Percentiles rank a stretch among this genome's conserved stretches.
These are phyloP conservation scores for Arge pagana DNA, from an alignment of 2,888 invertebrate species.

Conservation along the genomic window DNA sequence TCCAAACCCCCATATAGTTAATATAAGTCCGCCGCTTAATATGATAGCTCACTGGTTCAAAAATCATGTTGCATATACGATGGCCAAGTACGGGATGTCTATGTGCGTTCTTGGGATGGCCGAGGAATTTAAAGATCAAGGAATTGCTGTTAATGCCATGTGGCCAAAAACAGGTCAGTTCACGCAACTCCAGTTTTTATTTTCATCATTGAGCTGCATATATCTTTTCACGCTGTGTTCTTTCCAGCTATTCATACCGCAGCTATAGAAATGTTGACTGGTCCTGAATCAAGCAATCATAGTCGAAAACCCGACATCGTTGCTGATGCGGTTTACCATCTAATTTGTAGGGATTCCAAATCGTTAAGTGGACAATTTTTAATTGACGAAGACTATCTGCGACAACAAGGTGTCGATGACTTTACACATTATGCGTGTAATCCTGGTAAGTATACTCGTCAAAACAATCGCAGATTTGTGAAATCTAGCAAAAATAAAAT, in stretches of 20 bases:
- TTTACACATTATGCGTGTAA: slow-evolving; percentile 83
- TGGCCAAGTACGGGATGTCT: slow-evolving; percentile 99
- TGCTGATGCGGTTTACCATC: slow-evolving; percentile 85
- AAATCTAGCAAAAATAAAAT: background rate
- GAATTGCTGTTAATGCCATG: slow-evolving; percentile 91
- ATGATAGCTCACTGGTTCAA: slow-evolving; percentile 90
- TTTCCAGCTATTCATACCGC: slow-evolving; percentile 86
- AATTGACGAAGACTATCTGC: slow-evolving; percentile 88
- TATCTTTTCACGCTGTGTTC: slow-evolving; percentile 22
- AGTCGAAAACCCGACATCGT: slow-evolving; percentile 85
- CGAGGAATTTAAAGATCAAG: slow-evolving; percentile 82
- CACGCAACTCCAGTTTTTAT: too few species aligned
- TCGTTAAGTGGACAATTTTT: slow-evolving; percentile 85
- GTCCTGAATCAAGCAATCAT: slow-evolving; percentile 65
- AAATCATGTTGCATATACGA: slow-evolving; percentile 93
- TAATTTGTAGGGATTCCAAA: slow-evolving; percentile 70
- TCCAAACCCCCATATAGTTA: slow-evolving; percentile 90
- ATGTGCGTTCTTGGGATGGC: slow-evolving; percentile 98
- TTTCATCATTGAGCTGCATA: background rate
- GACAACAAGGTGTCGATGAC: slow-evolving; percentile 79
- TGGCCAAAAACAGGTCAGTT: slow-evolving; percentile 89
- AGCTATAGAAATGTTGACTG: slow-evolving; percentile 86
- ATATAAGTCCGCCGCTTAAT: slow-evolving; percentile 92
- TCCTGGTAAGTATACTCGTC: slow-evolving; percentile 64
- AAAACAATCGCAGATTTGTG: background rate